These are phyloP conservation scores for Cephus pulcher DNA, from an alignment of 2,888 invertebrate genomes.

Conservation along the genomic window DNA sequence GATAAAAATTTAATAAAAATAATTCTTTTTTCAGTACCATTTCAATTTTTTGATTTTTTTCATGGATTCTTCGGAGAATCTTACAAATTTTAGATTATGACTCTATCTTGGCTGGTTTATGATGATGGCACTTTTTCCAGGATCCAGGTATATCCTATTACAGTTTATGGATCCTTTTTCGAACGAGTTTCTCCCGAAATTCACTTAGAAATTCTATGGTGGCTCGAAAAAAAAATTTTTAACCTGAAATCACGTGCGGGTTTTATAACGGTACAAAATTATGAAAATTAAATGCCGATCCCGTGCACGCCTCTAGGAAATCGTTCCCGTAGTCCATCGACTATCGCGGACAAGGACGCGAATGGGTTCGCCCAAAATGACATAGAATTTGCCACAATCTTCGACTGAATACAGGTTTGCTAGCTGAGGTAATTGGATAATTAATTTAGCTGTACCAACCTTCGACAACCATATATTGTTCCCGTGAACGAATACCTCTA, in stretches of 20 bases:
- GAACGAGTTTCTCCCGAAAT: neutral
- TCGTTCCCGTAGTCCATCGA: neutral
- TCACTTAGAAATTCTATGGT: neutral
- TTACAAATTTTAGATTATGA: neutral
- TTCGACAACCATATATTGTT: neutral
- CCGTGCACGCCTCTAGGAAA: neutral
- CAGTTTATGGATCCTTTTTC: neutral
- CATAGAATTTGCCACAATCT: slow-evolving; percentile 41
- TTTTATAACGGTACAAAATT: slow-evolving; percentile 1
- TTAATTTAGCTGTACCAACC: slow-evolving; percentile 1
- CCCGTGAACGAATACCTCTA: neutral
- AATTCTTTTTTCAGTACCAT: neutral
- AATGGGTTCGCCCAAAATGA: slow-evolving; percentile 44
- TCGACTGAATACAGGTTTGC: slow-evolving; percentile 27
- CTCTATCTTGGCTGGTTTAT: neutral
- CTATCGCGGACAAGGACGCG: neutral
- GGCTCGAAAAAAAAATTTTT: neutral
- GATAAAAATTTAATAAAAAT: neutral
- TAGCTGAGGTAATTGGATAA: neutral
- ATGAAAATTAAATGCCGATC: slow-evolving; percentile 3
- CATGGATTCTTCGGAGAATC: too few species aligned
- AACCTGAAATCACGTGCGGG: neutral
- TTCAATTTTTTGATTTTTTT: too few species aligned
- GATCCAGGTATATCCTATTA: neutral
- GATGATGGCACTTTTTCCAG: neutral